Percentiles rank a stretch among this genome's conserved stretches.
Conservation (phyloP, 2,113 vertebrate genomes). For the Buteo buteo region DNA sequence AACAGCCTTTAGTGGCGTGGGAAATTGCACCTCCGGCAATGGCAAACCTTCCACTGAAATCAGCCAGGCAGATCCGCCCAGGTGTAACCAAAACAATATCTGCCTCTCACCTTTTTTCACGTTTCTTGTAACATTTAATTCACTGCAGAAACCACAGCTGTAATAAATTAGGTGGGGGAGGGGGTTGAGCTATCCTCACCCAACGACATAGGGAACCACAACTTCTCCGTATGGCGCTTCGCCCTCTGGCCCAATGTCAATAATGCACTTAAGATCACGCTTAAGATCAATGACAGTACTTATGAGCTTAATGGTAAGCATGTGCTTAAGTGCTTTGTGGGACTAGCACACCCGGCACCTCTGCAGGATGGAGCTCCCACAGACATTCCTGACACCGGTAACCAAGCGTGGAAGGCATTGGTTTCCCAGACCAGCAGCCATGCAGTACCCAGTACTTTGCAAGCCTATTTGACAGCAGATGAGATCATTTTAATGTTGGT, state of each 20-base stretch:
- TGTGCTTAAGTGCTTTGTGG: constrained; percentile 1
- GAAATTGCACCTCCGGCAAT: neutral
- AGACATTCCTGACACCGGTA: neutral
- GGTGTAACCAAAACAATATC: neutral
- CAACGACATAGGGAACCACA: neutral
- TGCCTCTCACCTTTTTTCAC: neutral
- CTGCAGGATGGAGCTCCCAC: neutral
- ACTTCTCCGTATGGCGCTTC: neutral
- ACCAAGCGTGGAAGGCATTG: neutral
- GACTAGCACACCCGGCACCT: neutral
- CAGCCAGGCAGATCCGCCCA: neutral
- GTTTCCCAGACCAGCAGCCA: neutral
- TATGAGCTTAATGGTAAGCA: constrained; percentile 44
- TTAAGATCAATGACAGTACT: constrained; percentile 29
- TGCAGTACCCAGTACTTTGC: neutral
- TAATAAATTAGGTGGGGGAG: neutral
- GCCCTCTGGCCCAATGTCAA: constrained; percentile 42
- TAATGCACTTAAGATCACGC: constrained; percentile 41
- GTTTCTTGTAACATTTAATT: neutral
- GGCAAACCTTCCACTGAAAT: neutral
- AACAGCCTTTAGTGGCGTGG: neutral
- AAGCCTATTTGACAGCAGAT: constrained; percentile 7
- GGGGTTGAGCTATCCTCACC: neutral
- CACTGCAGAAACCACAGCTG: neutral
- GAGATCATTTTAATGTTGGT: neutral